These are phyloP conservation scores for Pollenia amentaria DNA, from an alignment of 2,888 invertebrate species.

Conservation along the genomic window DNA sequence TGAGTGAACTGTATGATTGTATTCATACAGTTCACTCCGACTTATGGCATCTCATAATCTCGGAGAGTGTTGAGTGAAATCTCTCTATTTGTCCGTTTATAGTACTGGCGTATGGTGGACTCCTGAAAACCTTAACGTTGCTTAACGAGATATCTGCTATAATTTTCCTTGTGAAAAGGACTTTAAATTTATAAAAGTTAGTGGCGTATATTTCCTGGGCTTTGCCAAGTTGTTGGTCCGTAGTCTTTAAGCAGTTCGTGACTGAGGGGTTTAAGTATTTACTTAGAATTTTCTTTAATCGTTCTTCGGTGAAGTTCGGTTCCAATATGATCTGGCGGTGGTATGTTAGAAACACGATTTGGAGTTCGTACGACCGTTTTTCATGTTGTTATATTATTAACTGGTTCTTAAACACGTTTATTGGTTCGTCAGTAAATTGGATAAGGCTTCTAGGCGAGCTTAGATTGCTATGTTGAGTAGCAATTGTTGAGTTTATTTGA, in stretches of 20 bases:
- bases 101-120: background rate
- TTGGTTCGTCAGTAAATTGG: background rate
- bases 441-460: background rate
- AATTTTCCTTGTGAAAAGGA: background rate
- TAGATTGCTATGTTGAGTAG: background rate
- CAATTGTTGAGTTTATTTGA: background rate
- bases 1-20: no score
- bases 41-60: no score
- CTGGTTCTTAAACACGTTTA: slow-evolving; percentile 15
- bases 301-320: background rate
- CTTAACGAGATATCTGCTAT: background rate
- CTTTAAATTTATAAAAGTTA: background rate
- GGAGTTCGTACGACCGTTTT: no score
- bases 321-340: slow-evolving; percentile 32
- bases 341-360: no score
- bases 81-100: no score
- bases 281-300: slow-evolving; percentile 1
- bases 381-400: background rate
- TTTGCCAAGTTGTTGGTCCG: slow-evolving; percentile 42
- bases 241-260: slow-evolving; percentile 41
- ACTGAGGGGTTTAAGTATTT: slow-evolving; percentile 56
- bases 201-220: slow-evolving; percentile 25
- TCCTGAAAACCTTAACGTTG: no score
- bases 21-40: no score
- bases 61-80: no score